These are phyloP conservation scores for Anthophora plumipes DNA, from an alignment of 2,888 invertebrate genomes.

Conservation along the genomic window DNA sequence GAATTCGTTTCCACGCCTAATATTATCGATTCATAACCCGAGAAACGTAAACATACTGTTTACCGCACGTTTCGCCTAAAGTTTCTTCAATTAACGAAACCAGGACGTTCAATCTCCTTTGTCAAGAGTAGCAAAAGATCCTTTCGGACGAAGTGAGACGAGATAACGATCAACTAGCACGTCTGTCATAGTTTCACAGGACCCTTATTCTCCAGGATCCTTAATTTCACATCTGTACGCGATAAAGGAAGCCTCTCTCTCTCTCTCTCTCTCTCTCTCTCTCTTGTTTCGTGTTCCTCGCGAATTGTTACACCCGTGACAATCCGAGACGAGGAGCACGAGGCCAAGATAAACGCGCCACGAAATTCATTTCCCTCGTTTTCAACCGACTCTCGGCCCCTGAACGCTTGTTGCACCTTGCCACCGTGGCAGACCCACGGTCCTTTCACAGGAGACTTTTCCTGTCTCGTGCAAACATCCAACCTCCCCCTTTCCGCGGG, in stretches of 20 bases:
- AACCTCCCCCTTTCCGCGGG: not conserved
- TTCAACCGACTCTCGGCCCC: not conserved
- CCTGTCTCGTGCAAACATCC: constrained; percentile 10
- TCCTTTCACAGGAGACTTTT: not conserved
- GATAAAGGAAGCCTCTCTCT: not conserved
- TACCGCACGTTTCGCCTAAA: not conserved
- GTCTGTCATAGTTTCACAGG: not conserved
- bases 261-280: too few species aligned
- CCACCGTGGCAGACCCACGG: not conserved
- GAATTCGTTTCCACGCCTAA: too few species aligned
- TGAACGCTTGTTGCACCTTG: constrained; percentile 19
- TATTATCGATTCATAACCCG: not conserved
- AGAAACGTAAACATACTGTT: not conserved
- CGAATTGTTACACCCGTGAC: not conserved
- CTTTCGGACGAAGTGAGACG: not conserved
- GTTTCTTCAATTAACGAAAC: not conserved
- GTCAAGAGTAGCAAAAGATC: too few species aligned
- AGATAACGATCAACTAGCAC: constrained; percentile 4
- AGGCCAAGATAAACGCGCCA: constrained; percentile 18
- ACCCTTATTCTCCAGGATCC: too few species aligned
- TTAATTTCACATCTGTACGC: not conserved
- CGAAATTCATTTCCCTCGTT: constrained; percentile 36
- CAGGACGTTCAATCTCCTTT: constrained; percentile 4
- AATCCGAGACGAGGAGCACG: not conserved
- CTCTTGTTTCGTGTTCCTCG: not conserved